These are phyloP conservation scores for Blastobasis lacticolella DNA, from an alignment of 2,888 invertebrate species.

Conservation along the genomic window DNA sequence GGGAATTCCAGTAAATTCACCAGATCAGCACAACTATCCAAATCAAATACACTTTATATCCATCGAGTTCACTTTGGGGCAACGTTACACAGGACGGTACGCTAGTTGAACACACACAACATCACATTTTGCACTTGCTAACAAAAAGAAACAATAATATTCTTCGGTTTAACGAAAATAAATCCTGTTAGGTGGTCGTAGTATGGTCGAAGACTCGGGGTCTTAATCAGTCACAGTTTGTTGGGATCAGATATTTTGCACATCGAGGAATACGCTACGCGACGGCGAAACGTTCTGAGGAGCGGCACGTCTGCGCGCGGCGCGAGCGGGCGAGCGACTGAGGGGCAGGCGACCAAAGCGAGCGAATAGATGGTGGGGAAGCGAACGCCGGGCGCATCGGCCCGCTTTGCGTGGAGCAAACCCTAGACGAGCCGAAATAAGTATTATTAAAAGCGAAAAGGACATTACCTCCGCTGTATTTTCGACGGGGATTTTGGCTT, in stretches of 20 bases:
- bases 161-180: conserved; percentile 32
- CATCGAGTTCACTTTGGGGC: conserved; percentile 59
- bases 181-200: conserved; percentile 40
- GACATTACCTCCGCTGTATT: conserved; percentile 23
- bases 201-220: conserved; percentile 1
- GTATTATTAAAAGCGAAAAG: conserved; percentile 37
- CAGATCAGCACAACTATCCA: conserved; percentile 41
- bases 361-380: conserved; percentile 41
- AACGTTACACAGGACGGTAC: conserved; percentile 62
- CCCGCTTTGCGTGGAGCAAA: conserved; percentile 32
- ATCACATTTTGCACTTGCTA: conserved; percentile 69
- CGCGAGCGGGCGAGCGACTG: conserved; percentile 54
- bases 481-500: conserved; percentile 1
- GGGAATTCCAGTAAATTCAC: conserved; percentile 30
- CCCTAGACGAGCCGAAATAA: conserved; percentile 27
- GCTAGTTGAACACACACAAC: conserved; percentile 62
- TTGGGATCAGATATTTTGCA: conserved; percentile 39
- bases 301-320: conserved; percentile 30
- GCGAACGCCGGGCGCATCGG: conserved; percentile 52
- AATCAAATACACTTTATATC: conserved; percentile 60
- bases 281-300: conserved; percentile 20
- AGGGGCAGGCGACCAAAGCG: conserved; percentile 35
- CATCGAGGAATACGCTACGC: conserved; percentile 59
- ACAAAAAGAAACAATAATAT: conserved; percentile 42
- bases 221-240: conserved; percentile 39